Base-by-base conservation (phyloP, 2,888 invertebrate genomes). In the Thymelicus lineola region DNA sequence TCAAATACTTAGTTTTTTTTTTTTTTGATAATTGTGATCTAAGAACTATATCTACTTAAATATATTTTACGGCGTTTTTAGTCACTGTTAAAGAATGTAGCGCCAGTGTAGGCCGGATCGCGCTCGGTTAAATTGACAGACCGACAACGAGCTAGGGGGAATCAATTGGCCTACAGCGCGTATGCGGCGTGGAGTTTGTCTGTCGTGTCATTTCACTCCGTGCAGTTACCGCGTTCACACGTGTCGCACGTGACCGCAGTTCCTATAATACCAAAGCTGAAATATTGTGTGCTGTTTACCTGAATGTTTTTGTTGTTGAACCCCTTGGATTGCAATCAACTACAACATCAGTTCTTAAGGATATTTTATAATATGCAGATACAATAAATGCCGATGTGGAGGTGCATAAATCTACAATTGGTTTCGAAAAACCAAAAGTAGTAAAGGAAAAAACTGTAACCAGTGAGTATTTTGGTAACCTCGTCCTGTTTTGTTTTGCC, bases 311-410 rank as follows among this genome's bases (percentile, higher is more conserved):
- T n/a, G 55, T 61, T 61, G 7, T 55, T 63, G 55, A 61, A 55
- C 45, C 17, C 28, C 5, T 64, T 70, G 65, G 65, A 70, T 65
- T 65, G 55, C 60, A 55, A 60, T 17, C 28, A 58, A 59, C 75
- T 75, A 71, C 73, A 76, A 75, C 73, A 76, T 76, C 74, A 81
- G 80, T 80, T 83, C 79, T 78, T 84, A 87, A 90, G 82, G 85
- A 85, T 82, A 79, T 87, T 90, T 90, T 88, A 78, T 86, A 84
- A 86, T 89, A 93, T 86, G 90, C 93, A 93, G 93, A 93, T 91
- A 77, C 88, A 79, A 81, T 87, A 84, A 86, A 86, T 82, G 87
- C 90, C 79, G 91, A 88, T 84, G 91, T 84, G 88, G 92, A 87
- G 87, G 90, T 92, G 91, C 85, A 86, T 85, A 91, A 88, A 86